Percentiles rank a stretch among this genome's conserved stretches.
These are phyloP conservation scores for Cecidostiba fungosa DNA, from an alignment of 2,888 invertebrate genomes.

Conservation along the genomic window DNA sequence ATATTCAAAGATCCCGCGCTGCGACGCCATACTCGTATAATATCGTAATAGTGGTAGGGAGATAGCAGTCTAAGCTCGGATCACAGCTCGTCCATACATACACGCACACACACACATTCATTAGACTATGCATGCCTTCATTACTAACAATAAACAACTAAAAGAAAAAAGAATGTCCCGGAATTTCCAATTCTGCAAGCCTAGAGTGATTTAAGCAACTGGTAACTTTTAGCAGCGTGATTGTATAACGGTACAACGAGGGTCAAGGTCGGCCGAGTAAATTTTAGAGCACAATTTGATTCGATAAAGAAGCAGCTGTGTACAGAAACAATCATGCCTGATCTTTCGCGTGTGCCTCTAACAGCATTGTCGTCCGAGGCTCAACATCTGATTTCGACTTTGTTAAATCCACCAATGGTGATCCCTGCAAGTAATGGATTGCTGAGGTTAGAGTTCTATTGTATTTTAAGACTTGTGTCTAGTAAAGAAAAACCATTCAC, in stretches of 20 bases:
- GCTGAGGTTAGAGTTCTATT: conserved; percentile 75
- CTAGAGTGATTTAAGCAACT: not conserved
- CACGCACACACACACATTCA: not conserved
- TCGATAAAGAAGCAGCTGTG: not conserved
- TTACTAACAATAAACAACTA: not conserved
- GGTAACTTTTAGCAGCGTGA: not conserved
- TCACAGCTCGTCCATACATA: not conserved
- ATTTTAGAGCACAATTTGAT: not conserved
- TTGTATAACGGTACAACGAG: not conserved
- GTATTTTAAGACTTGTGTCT: not conserved
- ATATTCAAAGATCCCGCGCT: too few species aligned
- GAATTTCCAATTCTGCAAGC: not conserved
- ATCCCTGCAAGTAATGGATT: conserved; percentile 84
- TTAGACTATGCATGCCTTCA: not conserved
- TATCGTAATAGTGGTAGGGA: too few species aligned
- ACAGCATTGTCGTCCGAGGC: conserved; percentile 71
- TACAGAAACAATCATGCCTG: conserved; percentile 66
- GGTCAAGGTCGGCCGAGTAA: not conserved
- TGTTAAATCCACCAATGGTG: conserved; percentile 86
- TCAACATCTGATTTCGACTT: conserved; percentile 81
- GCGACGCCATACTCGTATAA: too few species aligned
- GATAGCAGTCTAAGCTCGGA: not conserved
- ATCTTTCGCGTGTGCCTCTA: conserved; percentile 73
- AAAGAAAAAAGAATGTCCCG: not conserved
- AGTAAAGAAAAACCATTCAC: not conserved